phyloP scores from a whole-genome alignment of 2,888 invertebrate genomes.

The Girardia tigrina region DNA sequence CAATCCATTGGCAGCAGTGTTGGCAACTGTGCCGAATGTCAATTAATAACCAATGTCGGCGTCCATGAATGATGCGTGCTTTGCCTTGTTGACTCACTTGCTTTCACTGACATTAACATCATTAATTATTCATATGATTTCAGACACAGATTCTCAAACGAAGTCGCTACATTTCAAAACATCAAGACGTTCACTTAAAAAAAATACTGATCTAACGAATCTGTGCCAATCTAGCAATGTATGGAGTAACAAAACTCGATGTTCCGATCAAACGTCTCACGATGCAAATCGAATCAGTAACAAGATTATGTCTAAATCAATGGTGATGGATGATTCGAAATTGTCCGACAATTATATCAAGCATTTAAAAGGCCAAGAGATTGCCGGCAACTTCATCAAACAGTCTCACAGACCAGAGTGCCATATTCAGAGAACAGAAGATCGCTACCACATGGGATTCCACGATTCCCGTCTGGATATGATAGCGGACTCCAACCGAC shows the following conservation, averaged over 20 bases:
- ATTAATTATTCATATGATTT: background rate
- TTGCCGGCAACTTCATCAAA: background rate
- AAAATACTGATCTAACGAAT: background rate
- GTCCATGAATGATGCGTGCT: too few species aligned
- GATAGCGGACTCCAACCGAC: constrained; percentile 59
- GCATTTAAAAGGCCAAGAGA: constrained; percentile 16
- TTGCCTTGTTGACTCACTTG: too few species aligned
- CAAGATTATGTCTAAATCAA: background rate
- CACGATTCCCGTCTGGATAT: constrained; percentile 6
- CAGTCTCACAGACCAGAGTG: constrained; percentile 19
- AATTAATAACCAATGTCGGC: too few species aligned
- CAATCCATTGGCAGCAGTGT: too few species aligned
- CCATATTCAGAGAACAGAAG: background rate
- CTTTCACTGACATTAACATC: too few species aligned
- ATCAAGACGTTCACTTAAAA: constrained; percentile 19
- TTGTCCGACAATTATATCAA: background rate
- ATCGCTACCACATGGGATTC: background rate
- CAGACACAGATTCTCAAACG: background rate
- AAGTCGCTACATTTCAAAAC: background rate
- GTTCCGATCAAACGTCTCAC: background rate
- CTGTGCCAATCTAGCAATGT: background rate
- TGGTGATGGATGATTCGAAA: background rate
- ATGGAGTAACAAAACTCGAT: background rate
- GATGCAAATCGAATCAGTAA: background rate
- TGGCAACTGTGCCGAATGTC: too few species aligned